phyloP scores from a whole-genome alignment of 2,888 invertebrate species.

The Pristionchus japonicus region DNA sequence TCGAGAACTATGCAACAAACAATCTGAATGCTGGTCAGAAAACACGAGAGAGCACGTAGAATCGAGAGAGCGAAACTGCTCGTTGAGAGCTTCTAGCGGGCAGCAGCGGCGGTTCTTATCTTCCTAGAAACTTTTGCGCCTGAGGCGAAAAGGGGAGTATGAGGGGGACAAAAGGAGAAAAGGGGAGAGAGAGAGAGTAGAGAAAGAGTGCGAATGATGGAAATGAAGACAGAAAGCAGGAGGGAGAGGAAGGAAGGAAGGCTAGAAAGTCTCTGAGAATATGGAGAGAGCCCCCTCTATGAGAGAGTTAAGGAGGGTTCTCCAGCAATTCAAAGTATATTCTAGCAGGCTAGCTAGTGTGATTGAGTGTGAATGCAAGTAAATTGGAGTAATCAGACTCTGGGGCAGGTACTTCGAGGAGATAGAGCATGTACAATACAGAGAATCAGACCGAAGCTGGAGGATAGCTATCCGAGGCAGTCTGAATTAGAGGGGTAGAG shows the following conservation, averaged over 20 bases:
- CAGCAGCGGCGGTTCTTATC: neutral
- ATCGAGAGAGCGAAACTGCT: no score
- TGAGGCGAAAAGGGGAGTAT: conserved; percentile 17
- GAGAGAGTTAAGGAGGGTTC: neutral
- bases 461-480: neutral
- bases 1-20: no score
- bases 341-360: no score
- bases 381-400: no score
- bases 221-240: conserved; percentile 18
- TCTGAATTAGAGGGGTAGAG: neutral
- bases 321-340: no score
- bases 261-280: conserved; percentile 5
- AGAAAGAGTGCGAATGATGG: conserved; percentile 16
- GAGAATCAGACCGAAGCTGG: neutral
- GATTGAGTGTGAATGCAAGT: no score
- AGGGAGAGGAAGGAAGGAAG: no score
- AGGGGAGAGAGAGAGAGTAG: neutral
- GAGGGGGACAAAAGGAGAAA: conserved; percentile 18
- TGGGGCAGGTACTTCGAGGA: no score
- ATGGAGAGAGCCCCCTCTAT: neutral
- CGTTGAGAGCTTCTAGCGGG: no score
- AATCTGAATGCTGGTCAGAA: no score
- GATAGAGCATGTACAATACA: no score
- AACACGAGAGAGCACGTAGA: no score
- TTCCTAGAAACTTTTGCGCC: neutral